These are phyloP conservation scores for Fissipunctia ypsillon DNA, from an alignment of 2,888 invertebrate species.

Conservation along the genomic window DNA sequence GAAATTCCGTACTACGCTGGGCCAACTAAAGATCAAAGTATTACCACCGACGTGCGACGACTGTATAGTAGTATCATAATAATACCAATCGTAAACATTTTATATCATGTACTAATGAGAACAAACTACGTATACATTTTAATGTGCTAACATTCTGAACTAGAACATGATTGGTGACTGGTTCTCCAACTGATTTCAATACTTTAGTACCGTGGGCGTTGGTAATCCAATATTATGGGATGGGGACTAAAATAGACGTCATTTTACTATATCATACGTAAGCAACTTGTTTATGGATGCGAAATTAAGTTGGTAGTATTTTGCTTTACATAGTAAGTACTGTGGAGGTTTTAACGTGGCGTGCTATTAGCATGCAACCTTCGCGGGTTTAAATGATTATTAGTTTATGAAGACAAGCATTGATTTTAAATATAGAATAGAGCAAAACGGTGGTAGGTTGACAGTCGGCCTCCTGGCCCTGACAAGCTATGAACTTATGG, in stretches of 20 bases:
- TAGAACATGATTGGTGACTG: conserved; percentile 55
- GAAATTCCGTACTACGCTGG: neutral
- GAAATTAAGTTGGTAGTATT: conserved; percentile 15
- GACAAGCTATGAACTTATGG: no score
- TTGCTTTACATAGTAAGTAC: neutral
- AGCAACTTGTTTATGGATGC: conserved; percentile 41
- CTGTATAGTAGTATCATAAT: conserved; percentile 36
- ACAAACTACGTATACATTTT: conserved; percentile 52
- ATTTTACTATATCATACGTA: conserved; percentile 40
- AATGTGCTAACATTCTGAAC: conserved; percentile 45
- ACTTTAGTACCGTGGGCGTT: conserved; percentile 48
- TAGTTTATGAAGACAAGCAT: no score
- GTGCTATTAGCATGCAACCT: no score
- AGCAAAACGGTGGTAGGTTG: no score
- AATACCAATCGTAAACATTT: conserved; percentile 63
- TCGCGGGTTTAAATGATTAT: no score
- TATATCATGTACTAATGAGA: conserved; percentile 65
- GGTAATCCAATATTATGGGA: conserved; percentile 60
- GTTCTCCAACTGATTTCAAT: conserved; percentile 52
- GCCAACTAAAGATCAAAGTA: neutral
- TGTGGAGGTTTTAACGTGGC: no score
- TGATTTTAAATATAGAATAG: no score
- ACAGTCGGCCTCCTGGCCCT: no score
- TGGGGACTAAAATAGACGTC: conserved; percentile 51
- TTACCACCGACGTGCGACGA: neutral